Evolutionary conservation across 2,797 vertebrate genomes (phyloP), one percentile per base, ranked within the genome.

Genomic region (Cossypha caffra): DNA sequence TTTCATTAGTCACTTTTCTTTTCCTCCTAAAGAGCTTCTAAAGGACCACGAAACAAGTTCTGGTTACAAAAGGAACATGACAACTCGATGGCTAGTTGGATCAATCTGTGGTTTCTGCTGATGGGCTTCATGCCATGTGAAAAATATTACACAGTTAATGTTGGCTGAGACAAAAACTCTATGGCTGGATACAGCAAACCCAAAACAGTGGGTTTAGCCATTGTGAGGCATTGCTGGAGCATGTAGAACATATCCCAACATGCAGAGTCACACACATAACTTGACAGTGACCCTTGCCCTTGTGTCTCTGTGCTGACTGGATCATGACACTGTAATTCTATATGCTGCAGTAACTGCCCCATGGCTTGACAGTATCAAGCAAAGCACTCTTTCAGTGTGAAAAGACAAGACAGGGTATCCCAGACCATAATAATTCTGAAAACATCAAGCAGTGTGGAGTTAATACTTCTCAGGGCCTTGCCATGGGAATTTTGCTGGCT

Each of bases 401-500:
- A 91, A 91, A 93, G 76, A 86, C 79, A 95, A 92, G 62, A 75
- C 72, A 84, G 79, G 75, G 71, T 92, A 95, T 86, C 83, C 81
- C 89, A 89, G 55, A 74, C 35, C 54, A 88, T 87, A 94, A 73
- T 72, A 95, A 96, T 75, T 91, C 95, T 89, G 90, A 95, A 96
- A 97, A 95, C 94, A 94, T 94, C 94, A 86, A 96, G 76, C 95
- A 94, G 93, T 93, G 96, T 95, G 88, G 95, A 98, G 96, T 97
- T 98, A 97, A 97, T 97, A 93, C 94, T 97, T 97, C 91, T 87
- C 68, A 37, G 91, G 95, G 96, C 84, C 88, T 93, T 96, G 96
- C 96, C 92, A 97, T 97, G 96, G 96, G 96, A 98, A 97, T 97
- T 97, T 97, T 97, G 33, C 95, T 98, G 98, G 98, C 97, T 86